These are phyloP conservation scores for Lasioglossum leucozonium DNA, from an alignment of 2,888 invertebrate species.

Conservation along the genomic window DNA sequence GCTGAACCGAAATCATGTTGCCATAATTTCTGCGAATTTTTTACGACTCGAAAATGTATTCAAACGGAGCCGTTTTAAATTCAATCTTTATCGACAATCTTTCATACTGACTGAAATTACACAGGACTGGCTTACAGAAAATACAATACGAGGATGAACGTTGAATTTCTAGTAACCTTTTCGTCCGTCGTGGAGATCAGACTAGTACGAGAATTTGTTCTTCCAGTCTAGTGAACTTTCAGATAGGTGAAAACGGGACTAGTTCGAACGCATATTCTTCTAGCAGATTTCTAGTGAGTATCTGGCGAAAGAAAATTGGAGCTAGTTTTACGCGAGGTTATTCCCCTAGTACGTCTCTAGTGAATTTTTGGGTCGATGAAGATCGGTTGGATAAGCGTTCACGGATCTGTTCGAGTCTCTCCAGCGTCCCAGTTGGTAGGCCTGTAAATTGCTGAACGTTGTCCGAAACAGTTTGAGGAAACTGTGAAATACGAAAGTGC, in stretches of 20 bases:
- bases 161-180: too few species aligned
- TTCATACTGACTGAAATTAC: too few species aligned
- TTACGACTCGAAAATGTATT: background rate
- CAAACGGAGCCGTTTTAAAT: background rate
- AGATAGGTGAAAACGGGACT: accelerated
- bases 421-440: too few species aligned
- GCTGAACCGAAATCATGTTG: background rate
- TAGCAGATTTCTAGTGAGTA: background rate
- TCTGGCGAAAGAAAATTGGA: background rate
- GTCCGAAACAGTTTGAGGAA: background rate
- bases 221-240: background rate
- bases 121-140: background rate
- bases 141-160: background rate
- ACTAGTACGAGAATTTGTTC: background rate
- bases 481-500: background rate
- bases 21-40: background rate
- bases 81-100: too few species aligned
- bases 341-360: background rate
- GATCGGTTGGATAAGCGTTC: background rate
- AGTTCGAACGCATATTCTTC: background rate
- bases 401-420: too few species aligned
- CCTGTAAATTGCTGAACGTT: too few species aligned
- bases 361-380: background rate
- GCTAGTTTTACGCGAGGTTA: background rate
- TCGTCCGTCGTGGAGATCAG: too few species aligned